A percentile compares a stretch with the other conserved stretches of the same genome.
Conservation (phyloP, 2,797 vertebrate species). For the Schizothorax lantsangensis region DNA sequence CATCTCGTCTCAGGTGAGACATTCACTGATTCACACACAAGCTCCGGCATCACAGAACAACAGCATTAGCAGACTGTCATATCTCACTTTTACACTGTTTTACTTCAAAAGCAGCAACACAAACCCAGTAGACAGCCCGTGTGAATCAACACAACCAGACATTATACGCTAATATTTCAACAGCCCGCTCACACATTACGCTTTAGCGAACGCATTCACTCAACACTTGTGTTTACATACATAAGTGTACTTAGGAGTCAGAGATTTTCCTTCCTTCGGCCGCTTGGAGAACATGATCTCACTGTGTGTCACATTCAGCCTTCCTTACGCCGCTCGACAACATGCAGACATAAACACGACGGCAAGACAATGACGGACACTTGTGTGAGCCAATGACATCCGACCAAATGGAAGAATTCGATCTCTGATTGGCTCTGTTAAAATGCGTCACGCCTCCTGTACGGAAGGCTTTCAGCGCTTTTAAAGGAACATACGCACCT, state of each 20-base stretch:
- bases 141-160: neutral
- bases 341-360: constrained; percentile 37
- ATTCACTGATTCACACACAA: neutral
- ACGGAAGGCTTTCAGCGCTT: neutral
- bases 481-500: constrained; percentile 36
- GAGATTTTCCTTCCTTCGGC: constrained; percentile 73
- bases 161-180: neutral
- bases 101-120: constrained; percentile 11
- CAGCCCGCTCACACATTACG: neutral
- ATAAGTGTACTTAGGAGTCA: constrained; percentile 79
- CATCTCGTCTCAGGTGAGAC: constrained; percentile 57
- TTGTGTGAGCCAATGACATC: constrained; percentile 32
- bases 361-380: constrained; percentile 14
- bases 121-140: neutral
- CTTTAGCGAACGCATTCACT: neutral
- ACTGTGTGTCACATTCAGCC: constrained; percentile 71
- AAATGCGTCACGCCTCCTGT: constrained; percentile 1
- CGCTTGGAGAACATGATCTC: constrained; percentile 81
- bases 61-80: neutral
- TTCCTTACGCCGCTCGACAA: constrained; percentile 54
- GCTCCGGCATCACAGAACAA: neutral
- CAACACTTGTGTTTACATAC: constrained; percentile 68
- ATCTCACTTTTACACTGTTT: neutral
- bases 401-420: neutral
- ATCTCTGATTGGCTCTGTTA: constrained; percentile 27